These are phyloP conservation scores for Ptycholaimellus sp. DNA, from an alignment of 2,888 invertebrate genomes.

Conservation along the genomic window DNA sequence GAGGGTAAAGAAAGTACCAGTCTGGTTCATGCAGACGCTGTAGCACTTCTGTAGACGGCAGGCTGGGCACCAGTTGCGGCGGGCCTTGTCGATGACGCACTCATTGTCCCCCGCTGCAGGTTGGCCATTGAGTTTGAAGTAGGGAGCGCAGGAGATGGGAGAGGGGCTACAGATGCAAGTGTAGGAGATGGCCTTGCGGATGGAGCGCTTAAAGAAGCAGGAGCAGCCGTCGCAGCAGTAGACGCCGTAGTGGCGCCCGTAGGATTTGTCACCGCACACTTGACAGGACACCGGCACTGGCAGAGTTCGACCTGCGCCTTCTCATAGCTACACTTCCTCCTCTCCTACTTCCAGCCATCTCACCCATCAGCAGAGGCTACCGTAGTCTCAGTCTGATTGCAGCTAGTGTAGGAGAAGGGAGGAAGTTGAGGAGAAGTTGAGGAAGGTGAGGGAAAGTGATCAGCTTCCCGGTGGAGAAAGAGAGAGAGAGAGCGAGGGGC, in stretches of 20 bases:
- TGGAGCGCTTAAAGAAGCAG: conserved; percentile 60
- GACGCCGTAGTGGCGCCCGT: conserved; percentile 59
- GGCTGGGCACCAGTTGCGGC: conserved; percentile 64
- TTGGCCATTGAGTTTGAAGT: neutral
- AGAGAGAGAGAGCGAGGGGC: no score
- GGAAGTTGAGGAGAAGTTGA: no score
- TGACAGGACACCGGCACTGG: conserved; percentile 44
- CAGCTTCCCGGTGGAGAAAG: no score
- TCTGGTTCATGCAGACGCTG: conserved; percentile 48
- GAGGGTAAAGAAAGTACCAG: conserved; percentile 36
- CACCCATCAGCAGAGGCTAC: no score
- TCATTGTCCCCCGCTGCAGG: conserved; percentile 42
- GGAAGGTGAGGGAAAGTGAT: no score
- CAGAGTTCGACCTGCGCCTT: conserved; percentile 37
- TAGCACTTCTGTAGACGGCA: conserved; percentile 56
- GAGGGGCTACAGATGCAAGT: conserved; percentile 10
- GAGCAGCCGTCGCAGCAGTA: conserved; percentile 66
- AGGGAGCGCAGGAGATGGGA: no score
- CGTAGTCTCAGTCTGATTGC: no score
- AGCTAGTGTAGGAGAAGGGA: no score
- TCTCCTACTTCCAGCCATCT: no score
- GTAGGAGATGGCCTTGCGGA: conserved; percentile 10
- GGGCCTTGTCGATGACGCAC: conserved; percentile 52
- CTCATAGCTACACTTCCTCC: no score
- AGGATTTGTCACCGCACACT: conserved; percentile 45